Evolutionary conservation across 2,113 vertebrate species (phyloP), one percentile per base, ranked within the genome.

Genomic region (Chloebia gouldiae): DNA sequence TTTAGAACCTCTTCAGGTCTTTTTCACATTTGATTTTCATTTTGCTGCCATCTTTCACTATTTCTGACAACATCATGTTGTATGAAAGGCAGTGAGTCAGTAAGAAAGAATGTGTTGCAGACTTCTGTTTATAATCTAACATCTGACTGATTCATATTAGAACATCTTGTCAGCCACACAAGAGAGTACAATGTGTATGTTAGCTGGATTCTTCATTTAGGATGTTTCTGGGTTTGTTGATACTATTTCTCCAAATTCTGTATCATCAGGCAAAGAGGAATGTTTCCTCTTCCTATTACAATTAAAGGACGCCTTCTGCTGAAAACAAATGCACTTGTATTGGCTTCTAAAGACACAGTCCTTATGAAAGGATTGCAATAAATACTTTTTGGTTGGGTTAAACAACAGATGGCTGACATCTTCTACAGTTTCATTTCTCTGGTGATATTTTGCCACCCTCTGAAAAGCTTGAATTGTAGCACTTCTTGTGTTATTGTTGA

Each of bases 371-470:
- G 88, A 97, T 96, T 93, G 95, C 47, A 95, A 87, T 97, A 97
- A 97, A 97, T 97, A 96, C 47, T 90, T 72, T 95, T 97, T 94
- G 86, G 57, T 94, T 96, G 86, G 72, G 95, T 97, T 94, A 97
- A 98, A 97, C 86, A 98, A 95, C 97, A 98, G 97, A 98, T 97
- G 97, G 94, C 54, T 95, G 56, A 81, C 86, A 97, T 96, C 87
- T 96, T 98, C 91, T 76, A 83, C 24, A 64, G 68, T 95, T 96
- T 60, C 30, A 13, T 85, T 97, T 91, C 93, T 97, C 89, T 6
- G 87, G 78, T 92, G 95, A 82, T 98, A 95, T 97, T 97, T 95
- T 96, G 61, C 68, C 78, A 80, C 95, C 68, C 69, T 76, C 64
- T 93, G 90, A 96, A 94, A 97, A 96, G 33, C 51, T 53, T 92